Base-by-base conservation (phyloP, 1,140 invertebrate genomes). In the Paracyclopina nana region DNA sequence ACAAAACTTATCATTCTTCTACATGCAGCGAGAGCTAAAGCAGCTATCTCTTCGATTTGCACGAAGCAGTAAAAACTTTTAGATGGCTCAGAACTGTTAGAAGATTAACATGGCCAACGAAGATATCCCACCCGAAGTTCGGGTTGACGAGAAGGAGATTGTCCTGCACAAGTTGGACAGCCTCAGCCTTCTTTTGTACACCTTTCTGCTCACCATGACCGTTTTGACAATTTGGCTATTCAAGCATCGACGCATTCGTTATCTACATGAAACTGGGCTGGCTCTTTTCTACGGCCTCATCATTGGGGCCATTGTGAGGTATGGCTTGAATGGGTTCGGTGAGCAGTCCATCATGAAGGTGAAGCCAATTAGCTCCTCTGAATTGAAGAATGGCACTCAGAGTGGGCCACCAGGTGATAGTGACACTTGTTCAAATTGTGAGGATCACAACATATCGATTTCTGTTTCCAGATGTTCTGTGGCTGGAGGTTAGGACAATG, bases 191-290 rank as follows among this genome's bases (percentile, higher is more conserved):
- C 22, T 50, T 3, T 31, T 50, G 9, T 50, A 42, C 30, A 50
- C 34, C 8, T 50, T n/a, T 25, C 48, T 50, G 6, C 34, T 50
- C 18, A 40, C 48, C 20, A 6, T 50, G 2, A 50, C 48, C 12
- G 48, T 50, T 14, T n/a, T 50, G 9, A 50, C 48, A 16, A 41
- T 50, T 18, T 50, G 48, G 48, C 34, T 38, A 28, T 50, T 50
- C 18, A 50, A 50, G 14, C 48, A 50, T 41, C 29, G 48, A 18
- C 29, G 48, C 2, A 50, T 50, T 38, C 30, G 30, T 29, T 50
- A 30, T 20, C 29, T 50, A 3, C 48, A 50, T 24, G 48, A 50
- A 26, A 50, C 48, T 1, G 48, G 48, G 16, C 25, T 50, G 31
- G 48, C 48, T 25, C 20, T 50, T 4, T 20, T 50, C 29, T 50